Evolutionary conservation across 92 coral and sea anemone genomes (phyloP).

Genomic region (Porites cylindrica): DNA sequence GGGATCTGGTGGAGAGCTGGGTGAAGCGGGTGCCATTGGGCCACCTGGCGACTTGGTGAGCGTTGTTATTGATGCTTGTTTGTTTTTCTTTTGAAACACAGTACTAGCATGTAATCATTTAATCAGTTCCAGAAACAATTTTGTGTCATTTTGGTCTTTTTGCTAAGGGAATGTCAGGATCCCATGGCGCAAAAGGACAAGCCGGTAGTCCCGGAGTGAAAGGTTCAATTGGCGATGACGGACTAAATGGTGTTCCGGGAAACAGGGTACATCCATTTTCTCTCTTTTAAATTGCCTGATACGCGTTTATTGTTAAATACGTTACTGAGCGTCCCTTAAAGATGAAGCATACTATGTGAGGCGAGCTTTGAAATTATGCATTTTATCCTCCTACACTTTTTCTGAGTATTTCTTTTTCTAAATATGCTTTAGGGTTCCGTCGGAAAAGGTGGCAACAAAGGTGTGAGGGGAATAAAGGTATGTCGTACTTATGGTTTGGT

Average conservation of each 20-base stretch:
- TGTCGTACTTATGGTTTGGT: not conserved
- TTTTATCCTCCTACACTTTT: too few relatives aligned
- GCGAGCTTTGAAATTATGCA: too few relatives aligned
- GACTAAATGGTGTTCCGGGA: conserved; percentile 27
- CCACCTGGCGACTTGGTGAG: conserved; percentile 30
- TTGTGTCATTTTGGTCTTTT: not conserved
- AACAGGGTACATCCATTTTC: not conserved
- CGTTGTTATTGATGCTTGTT: not conserved
- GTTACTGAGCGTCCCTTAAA: too few relatives aligned
- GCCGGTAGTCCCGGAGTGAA: conserved; percentile 21
- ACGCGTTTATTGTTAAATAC: too few relatives aligned
- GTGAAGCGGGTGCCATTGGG: conserved; percentile 27
- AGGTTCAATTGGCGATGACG: conserved; percentile 32
- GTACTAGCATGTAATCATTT: not conserved
- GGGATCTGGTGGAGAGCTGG: conserved; percentile 35
- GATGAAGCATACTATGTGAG: too few relatives aligned
- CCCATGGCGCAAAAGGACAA: conserved; percentile 6
- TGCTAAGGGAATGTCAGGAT: conserved; percentile 18
- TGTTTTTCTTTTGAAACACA: not conserved
- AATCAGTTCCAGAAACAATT: too few relatives aligned
- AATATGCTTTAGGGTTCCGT: conserved; percentile 20
- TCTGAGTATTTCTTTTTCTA: not conserved
- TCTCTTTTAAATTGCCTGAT: too few relatives aligned
- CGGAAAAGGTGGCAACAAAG: conserved; percentile 33
- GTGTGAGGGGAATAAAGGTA: conserved; percentile 16